These are phyloP conservation scores for Macropodus opercularis DNA, from an alignment of 2,797 vertebrate species.

Conservation along the genomic window DNA sequence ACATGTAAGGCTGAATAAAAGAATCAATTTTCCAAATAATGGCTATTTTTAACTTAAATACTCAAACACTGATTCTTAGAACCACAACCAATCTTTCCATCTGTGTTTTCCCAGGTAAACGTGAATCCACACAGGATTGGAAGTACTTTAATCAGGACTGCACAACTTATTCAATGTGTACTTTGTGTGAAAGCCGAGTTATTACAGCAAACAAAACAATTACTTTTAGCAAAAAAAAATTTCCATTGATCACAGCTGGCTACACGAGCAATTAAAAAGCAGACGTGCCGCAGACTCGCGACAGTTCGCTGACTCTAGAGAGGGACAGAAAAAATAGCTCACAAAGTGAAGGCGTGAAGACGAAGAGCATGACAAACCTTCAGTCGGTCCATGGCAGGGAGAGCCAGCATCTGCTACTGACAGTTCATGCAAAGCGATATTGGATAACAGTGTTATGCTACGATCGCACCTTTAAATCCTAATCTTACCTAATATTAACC, in stretches of 20 bases:
- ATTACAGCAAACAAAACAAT: too few relatives aligned
- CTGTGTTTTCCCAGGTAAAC: background rate
- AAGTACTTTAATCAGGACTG: background rate
- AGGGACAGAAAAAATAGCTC: background rate
- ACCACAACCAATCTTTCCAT: background rate
- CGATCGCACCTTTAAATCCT: too few relatives aligned
- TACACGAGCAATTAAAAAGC: too few relatives aligned
- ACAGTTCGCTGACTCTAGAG: background rate
- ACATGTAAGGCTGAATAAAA: background rate
- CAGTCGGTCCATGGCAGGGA: background rate
- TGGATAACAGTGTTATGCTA: too few relatives aligned
- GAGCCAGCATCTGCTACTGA: constrained; percentile 19
- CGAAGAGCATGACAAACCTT: background rate
- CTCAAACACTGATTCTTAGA: background rate
- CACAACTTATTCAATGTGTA: background rate
- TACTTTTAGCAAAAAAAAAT: too few relatives aligned
- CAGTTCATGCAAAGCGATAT: too few relatives aligned
- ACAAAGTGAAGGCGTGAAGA: background rate
- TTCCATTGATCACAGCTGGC: too few relatives aligned
- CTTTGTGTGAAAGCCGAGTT: too few relatives aligned
- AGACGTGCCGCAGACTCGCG: background rate
- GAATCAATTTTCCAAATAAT: background rate
- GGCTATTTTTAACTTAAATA: background rate
- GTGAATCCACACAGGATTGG: background rate
- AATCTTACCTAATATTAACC: background rate